Base-by-base conservation (phyloP, 2,888 invertebrate species). In the Thumatha senex region DNA sequence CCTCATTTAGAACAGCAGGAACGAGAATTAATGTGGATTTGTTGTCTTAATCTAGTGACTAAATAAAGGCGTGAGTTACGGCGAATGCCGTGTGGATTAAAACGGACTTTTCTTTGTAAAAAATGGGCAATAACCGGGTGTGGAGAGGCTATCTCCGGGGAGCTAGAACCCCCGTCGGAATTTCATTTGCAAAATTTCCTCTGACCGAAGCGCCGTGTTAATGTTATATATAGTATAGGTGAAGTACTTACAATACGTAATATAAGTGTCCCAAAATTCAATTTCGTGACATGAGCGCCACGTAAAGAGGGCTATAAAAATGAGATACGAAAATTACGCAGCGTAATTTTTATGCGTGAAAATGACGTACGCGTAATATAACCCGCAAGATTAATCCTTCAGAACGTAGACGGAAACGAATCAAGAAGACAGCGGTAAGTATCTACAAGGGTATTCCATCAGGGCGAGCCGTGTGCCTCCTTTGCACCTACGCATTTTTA, bases 401-500 rank as follows among this genome's bases (percentile, higher is more conserved):
- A 59, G 60, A 63, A 60, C 59, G 65, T 55, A 62, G 67, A 60
- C 60, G 65, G 63, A 64, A 67, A 58, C 54, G 68, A 60, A 62
- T 66, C 64, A 63, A 68, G 67, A 72, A 69, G 73, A 69, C 70
- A 67, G 67, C 67, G 58, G 63, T 58, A 60, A 70, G 65, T 58
- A 59, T 58, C 63, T 74, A 82, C 84, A 80, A 68, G 80, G 71
- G 75, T 83, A 80, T 83, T 84, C 82, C 83, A 84, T 84, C 84
- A 82, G 77, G 74, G 67, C 57, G 64, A 51, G 55, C 57, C 61
- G 56, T 61, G 73, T 85, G 85, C 83, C 84, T 84, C 61, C 69
- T 81, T 80, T 81, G 73, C 86, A 86, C 83, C 84, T 84, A 70
- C 73, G 71, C 77, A 73, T 84, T 89, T 87, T 87, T 88, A 88